Conservation (phyloP, 2,888 invertebrate species). For the Hydroisotoma schaefferi region DNA sequence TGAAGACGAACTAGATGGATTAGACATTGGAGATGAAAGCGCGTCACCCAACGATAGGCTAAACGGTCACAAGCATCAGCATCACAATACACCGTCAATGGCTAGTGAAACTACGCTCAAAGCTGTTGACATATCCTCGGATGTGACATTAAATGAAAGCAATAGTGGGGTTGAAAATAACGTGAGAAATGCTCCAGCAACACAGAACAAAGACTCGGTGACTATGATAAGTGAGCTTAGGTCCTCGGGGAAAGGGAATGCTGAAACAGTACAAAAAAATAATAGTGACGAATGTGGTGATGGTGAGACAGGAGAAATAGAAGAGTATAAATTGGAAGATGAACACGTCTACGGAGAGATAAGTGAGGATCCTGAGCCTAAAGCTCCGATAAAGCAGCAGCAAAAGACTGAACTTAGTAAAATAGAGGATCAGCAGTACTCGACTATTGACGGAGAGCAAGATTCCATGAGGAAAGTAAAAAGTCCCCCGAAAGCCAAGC, state of each 20-base stretch:
- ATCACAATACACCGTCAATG: slow-evolving; percentile 47
- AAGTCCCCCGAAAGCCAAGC: slow-evolving; percentile 31
- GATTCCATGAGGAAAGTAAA: slow-evolving; percentile 11
- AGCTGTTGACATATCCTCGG: slow-evolving; percentile 39
- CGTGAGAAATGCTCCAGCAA: background rate
- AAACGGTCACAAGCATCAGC: slow-evolving; percentile 18
- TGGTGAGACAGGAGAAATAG: slow-evolving; percentile 20
- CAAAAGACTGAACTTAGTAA: background rate
- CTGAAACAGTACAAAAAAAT: slow-evolving; percentile 2
- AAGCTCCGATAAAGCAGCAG: slow-evolving; percentile 10
- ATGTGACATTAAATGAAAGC: slow-evolving; percentile 9
- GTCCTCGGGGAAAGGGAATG: slow-evolving; percentile 1
- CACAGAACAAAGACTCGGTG: background rate
- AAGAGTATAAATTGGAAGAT: slow-evolving; percentile 43
- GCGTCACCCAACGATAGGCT: background rate
- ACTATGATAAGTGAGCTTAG: no score
- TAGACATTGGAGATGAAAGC: background rate
- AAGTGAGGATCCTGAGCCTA: slow-evolving; percentile 33
- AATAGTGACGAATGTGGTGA: background rate
- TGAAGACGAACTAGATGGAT: slow-evolving; percentile 34
- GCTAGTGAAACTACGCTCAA: slow-evolving; percentile 47
- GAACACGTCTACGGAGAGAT: slow-evolving; percentile 48
- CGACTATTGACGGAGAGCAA: slow-evolving; percentile 32
- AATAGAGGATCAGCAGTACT: slow-evolving; percentile 36
- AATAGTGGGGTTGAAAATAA: slow-evolving; percentile 3